Conservation (phyloP, 2,888 invertebrate genomes). For the Caenorhabditis sp. region DNA sequence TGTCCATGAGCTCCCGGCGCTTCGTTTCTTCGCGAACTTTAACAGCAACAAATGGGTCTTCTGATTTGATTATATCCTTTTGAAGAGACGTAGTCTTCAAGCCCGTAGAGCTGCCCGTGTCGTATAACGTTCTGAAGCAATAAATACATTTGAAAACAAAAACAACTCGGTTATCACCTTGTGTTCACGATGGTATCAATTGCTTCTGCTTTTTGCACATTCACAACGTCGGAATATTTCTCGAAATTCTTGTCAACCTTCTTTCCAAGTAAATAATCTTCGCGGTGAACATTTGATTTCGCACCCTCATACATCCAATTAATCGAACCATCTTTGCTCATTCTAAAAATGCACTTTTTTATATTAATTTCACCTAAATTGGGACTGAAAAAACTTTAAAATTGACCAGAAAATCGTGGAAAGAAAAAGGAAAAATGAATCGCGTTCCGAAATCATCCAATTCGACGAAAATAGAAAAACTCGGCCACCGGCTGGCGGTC, state of each 20-base stretch:
- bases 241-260: constrained; percentile 81
- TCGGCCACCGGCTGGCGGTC: not conserved
- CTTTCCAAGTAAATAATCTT: constrained; percentile 80
- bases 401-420: not conserved
- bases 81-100: constrained; percentile 69
- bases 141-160: not conserved
- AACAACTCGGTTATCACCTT: constrained; percentile 30
- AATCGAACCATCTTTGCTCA: constrained; percentile 67
- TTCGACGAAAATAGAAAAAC: not conserved
- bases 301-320: constrained; percentile 81
- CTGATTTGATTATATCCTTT: constrained; percentile 72
- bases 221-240: constrained; percentile 79
- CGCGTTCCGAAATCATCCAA: not conserved
- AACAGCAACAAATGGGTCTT: constrained; percentile 80
- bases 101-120: constrained; percentile 20
- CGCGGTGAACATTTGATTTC: constrained; percentile 77
- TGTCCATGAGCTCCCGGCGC: constrained; percentile 75
- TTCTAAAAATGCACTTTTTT: too few species aligned
- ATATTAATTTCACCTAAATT: too few species aligned
- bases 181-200: constrained; percentile 60
- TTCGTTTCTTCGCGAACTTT: constrained; percentile 78
- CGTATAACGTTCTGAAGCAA: constrained; percentile 45
- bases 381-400: not conserved
- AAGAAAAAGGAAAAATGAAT: too few species aligned
- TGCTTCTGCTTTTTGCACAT: constrained; percentile 71